Conservation (phyloP, 1,140 invertebrate genomes). For the Leucophenga varia region DNA sequence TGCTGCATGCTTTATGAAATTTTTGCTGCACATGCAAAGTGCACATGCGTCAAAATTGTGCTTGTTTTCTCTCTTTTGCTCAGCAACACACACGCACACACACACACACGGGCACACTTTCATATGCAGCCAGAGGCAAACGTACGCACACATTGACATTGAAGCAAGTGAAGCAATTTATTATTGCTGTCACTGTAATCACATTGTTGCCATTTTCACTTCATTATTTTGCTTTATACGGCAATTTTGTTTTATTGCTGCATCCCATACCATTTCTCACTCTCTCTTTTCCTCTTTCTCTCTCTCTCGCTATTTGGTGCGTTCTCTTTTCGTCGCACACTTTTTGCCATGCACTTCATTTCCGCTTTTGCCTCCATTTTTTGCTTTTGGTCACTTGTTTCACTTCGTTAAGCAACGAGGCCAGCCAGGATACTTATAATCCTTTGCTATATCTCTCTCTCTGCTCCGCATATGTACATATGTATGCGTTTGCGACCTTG, state of each 20-base stretch:
- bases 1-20: too few relatives aligned
- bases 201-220: constrained; percentile 55
- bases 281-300: background rate
- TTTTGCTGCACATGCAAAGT: too few relatives aligned
- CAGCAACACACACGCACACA: constrained; percentile 3
- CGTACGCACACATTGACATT: too few relatives aligned
- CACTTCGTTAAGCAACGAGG: constrained; percentile 49
- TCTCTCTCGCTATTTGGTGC: background rate
- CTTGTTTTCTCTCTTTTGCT: constrained; percentile 13
- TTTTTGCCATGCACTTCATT: too few relatives aligned
- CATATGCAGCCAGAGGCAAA: too few relatives aligned
- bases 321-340: background rate
- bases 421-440: constrained; percentile 29
- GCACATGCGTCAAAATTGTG: constrained; percentile 14
- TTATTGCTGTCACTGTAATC: constrained; percentile 42
- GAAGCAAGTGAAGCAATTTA: constrained; percentile 34
- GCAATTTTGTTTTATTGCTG: constrained; percentile 47
- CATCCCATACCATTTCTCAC: background rate
- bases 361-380: background rate
- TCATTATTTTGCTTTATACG: constrained; percentile 51
- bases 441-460: constrained; percentile 8
- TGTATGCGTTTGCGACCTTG: constrained; percentile 28
- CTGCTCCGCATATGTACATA: constrained; percentile 27
- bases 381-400: constrained; percentile 22
- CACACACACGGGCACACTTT: background rate